Conservation (phyloP, 2,113 vertebrate species). For the Ctenodactylus gundi region DNA sequence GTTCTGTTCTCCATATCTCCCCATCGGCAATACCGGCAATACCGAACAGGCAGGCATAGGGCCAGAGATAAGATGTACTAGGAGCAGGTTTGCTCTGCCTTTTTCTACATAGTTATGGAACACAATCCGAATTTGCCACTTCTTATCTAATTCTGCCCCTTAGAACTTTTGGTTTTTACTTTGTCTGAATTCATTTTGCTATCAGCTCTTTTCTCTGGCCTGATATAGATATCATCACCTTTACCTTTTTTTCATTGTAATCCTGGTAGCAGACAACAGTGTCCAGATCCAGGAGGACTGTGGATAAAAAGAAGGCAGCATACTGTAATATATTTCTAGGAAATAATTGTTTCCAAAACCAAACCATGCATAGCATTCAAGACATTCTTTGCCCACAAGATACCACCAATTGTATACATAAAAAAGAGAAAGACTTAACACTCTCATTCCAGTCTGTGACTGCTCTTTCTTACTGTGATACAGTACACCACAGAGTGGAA, state of each 20-base stretch:
- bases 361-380: not conserved
- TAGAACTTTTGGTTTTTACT: conserved; percentile 10
- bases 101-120: not conserved
- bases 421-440: not conserved
- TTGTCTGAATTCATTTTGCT: not conserved
- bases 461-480: not conserved
- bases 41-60: not conserved
- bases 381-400: not conserved
- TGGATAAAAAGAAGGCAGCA: not conserved
- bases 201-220: not conserved
- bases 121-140: not conserved
- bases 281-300: not conserved
- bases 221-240: not conserved
- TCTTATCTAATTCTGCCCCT: not conserved
- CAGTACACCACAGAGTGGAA: not conserved
- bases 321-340: not conserved
- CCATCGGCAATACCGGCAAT: not conserved
- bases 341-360: conserved; percentile 15
- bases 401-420: not conserved
- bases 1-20: not conserved
- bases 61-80: not conserved
- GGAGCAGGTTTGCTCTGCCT: not conserved
- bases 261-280: not conserved
- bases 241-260: not conserved
- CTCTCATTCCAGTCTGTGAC: not conserved